Evolutionary conservation across 2,888 invertebrate species (phyloP), one percentile per base, ranked within the genome.

Genomic region (Micropterix aruncella): DNA sequence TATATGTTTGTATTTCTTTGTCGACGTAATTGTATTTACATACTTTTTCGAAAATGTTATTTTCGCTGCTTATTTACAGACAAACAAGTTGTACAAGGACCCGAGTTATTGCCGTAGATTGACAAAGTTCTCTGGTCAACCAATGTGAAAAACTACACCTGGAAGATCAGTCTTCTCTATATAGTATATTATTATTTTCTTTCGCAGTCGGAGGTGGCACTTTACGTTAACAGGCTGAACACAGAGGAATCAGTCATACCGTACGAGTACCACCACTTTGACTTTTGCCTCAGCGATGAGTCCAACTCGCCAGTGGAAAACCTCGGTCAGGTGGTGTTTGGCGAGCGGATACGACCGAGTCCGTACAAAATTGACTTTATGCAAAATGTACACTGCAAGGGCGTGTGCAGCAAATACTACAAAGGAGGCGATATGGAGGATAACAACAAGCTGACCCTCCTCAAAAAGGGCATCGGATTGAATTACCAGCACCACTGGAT

Each of bases 401-500:
- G 56, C 52, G 66, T 74, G 57, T 12, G 87, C 58, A 71, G 62
- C 0, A 92, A 83, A 61, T 67, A 58, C 0, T 97, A 97, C 58
- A 70, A 66, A 37, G 77, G 75, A 1, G 77, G 77, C 0, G 74
- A 79, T 51, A 60, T 74, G 1, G 77, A 77, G 9, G 73, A 80
- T 41, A 73, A 75, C 39, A 77, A 80, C 49, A 83, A 82, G 54
- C 64, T 99, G 54, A 82, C 85, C 55, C 77, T 86, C 14, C 69
- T 99, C 46, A 86, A 88, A 61, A 87, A 88, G 67, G 96, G 94
- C 47, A 92, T 95, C 74, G 83, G 84, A 47, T 71, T 94, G 44
- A 96, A 96, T 63, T 99, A 99, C 63, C 92, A 96, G 56, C 97
- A 99, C 65, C 97, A 99, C 63, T 99, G 97, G 97, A 91, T 92